A percentile compares a stretch with the other conserved stretches of the same genome.
phyloP scores from a whole-genome alignment of 2,113 vertebrate genomes.

The Columba livia region DNA sequence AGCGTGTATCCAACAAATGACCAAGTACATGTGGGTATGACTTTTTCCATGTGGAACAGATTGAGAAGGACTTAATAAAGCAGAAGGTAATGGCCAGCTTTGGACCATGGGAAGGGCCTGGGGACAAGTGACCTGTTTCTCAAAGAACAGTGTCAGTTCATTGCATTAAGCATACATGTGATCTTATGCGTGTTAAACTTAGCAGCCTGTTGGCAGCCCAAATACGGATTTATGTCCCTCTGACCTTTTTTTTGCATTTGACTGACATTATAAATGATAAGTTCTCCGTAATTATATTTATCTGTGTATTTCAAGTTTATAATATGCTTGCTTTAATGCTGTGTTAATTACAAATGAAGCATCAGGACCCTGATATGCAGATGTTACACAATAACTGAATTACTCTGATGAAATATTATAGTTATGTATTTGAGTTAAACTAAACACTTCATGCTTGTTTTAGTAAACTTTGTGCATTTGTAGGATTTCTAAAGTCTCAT shows the following conservation, averaged over 20 bases:
- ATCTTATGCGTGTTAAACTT: background rate
- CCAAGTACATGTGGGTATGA: background rate
- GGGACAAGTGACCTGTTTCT: background rate
- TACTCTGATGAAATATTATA: background rate
- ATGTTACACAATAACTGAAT: background rate
- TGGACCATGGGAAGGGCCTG: background rate
- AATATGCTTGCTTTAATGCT: background rate
- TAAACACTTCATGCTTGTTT: background rate
- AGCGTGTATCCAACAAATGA: background rate
- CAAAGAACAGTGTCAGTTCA: background rate
- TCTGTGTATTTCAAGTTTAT: background rate
- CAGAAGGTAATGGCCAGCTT: background rate
- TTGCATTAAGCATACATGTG: background rate
- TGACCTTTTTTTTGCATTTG: background rate
- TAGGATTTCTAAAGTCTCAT: conserved; percentile 13
- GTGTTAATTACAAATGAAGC: background rate
- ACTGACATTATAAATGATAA: background rate
- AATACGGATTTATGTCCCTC: background rate
- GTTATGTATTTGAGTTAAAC: background rate
- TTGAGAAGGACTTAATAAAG: background rate
- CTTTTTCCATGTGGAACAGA: background rate
- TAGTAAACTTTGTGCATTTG: background rate
- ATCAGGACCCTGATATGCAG: background rate
- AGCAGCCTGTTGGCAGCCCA: background rate
- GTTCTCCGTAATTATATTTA: background rate